phyloP scores from a whole-genome alignment of 2,113 vertebrate species.

The Chionis minor region DNA sequence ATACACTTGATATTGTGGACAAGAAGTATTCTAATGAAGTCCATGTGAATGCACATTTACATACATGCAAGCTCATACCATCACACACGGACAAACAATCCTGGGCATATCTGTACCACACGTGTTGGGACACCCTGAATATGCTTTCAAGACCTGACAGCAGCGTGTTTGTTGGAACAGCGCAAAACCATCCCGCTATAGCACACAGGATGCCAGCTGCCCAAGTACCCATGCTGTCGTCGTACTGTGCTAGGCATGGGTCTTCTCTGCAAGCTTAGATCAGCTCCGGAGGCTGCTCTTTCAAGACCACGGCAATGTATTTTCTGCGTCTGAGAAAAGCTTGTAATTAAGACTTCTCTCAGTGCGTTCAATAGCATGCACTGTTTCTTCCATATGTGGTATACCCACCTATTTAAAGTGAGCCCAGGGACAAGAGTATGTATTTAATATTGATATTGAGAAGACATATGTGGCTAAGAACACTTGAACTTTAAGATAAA shows the following conservation, averaged over 20 bases:
- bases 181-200: not conserved
- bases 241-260: not conserved
- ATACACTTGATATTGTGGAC: not conserved
- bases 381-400: not conserved
- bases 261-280: not conserved
- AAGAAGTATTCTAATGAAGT: not conserved
- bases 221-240: not conserved
- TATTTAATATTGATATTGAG: not conserved
- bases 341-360: not conserved
- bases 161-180: not conserved
- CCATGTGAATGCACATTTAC: not conserved
- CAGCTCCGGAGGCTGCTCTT: not conserved
- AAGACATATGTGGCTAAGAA: not conserved
- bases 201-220: not conserved
- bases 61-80: not conserved
- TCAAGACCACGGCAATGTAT: not conserved
- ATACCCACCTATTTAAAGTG: not conserved
- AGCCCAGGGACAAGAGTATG: not conserved
- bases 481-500: not conserved
- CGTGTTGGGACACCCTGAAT: not conserved
- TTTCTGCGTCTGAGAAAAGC: not conserved
- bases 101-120: no score
- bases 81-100: not conserved
- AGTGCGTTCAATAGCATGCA: not conserved
- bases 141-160: not conserved